Base-by-base conservation (phyloP, 2,113 vertebrate species). In the Gorilla gorilla region DNA sequence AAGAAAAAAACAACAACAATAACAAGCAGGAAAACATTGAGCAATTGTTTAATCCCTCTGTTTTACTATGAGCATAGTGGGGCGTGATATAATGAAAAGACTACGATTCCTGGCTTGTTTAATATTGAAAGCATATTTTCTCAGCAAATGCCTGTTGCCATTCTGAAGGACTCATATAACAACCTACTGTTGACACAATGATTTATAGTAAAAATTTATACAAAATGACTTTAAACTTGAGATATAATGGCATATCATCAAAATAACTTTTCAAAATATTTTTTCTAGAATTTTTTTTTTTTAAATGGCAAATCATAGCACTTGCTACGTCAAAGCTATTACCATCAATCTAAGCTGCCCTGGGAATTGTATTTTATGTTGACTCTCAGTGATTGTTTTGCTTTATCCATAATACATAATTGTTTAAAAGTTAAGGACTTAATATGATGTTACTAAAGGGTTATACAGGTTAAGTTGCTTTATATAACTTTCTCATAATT, bases 261-360 rank as follows among this genome's bases (percentile, higher is more conserved):
- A 89, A 89, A 59, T 68, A 89, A 80, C 12, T 75, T 80, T 89
- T 81, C 48, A 30, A 80, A 83, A 91, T 35, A 96, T n/a, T 90
- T 93, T n/a, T 70, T 90, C 18, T 89, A 81, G 72, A 84, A 80
- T 80, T 73, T 59, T 45, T 25, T 45, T 75, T 90, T 95, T 90
- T 32, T 81, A 30, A 55, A 20, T 55, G 57, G 3, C 17, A 93
- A 75, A 59, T 89, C 59, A 32, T 73, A 80, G 76, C 25, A 52
- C 23, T 86, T 96, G 12, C 10, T 80, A 55, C 1, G 43, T 75
- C n/a, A 72, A 40, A 95, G 50, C 50, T 81, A 7, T 88, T 38
- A 83, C 27, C 13, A 27, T 94, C 45, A 66, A 14, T 57, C 17
- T 92, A n/a, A 90, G 30, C 40, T 59, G 52, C 25, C 12, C 10